Evolutionary conservation across 2,888 invertebrate species (phyloP), one percentile per base, ranked within the genome.

Genomic region (Xylota segnis): DNA sequence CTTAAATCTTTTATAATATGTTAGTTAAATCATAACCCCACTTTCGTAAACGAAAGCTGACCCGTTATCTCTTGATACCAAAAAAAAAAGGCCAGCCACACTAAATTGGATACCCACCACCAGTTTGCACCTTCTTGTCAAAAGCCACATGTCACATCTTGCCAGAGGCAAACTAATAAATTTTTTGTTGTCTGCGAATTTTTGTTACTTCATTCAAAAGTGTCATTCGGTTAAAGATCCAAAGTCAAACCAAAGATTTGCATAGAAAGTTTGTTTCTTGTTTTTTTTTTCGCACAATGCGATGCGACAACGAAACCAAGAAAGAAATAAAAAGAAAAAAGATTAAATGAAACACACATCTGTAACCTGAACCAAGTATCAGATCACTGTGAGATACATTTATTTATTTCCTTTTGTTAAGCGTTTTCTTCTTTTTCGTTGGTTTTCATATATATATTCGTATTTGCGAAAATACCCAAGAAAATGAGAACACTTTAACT

Each of bases 401-500:
- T 59, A 58, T 79, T 65, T 66, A 61, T 61, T 75, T 75, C 37
- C 61, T 68, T 68, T 18, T 66, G 81, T 81, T 68, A 29, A 29
- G 37, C 16, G 4, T 27, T 16, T 58, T 66, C n/a, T 65, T 12
- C 9, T 58, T 68, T 16, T 50, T 59, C 43, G 43, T 79, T 29
- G 10, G 29, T 81, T 81, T 83, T 83, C 56, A 72, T 77, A 66
- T 50, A n/a, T n/a, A n/a, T n/a, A n/a, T n/a, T n/a, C n/a, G n/a
- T n/a, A 71, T 58, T 43, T 58, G 74, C 56, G 56, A 78, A 76
- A 71, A 78, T 16, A 27, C 47, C 43, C 59, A 68, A 63, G 71
- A 78, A 83, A 83, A 83, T 79, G 83, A 83, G 83, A 83, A 83
- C 83, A 83, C 83, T 83, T 83, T 83, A 78, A 83, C 83, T 83